These are phyloP conservation scores for Nesoenas mayeri DNA, from an alignment of 2,113 vertebrate genomes.

Conservation along the genomic window DNA sequence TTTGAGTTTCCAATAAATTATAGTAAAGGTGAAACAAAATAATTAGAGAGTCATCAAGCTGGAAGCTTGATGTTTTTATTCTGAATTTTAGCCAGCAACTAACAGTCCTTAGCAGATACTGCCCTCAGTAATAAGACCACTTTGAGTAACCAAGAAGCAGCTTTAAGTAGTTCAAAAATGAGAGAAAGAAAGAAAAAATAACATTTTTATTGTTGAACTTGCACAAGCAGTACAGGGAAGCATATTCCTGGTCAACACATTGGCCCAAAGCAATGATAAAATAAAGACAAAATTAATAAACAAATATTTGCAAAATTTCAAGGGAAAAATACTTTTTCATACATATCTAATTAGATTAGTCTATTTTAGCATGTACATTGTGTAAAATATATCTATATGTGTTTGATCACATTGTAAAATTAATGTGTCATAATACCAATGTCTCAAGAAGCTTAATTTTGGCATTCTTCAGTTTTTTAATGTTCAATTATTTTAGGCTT, in stretches of 20 bases:
- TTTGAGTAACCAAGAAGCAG: background rate
- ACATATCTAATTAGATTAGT: background rate
- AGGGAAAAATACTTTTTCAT: background rate
- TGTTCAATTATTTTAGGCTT: background rate
- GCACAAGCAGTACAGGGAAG: background rate
- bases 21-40: background rate
- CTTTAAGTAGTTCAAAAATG: background rate
- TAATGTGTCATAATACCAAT: background rate
- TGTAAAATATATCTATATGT: background rate
- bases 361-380: background rate
- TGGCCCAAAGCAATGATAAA: background rate
- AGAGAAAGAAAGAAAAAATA: background rate
- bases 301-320: background rate
- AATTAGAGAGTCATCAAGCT: background rate
- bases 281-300: background rate
- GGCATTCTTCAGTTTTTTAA: background rate
- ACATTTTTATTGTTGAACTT: background rate
- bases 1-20: background rate
- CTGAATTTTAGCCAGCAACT: background rate
- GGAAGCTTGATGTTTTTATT: background rate
- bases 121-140: accelerated
- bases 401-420: background rate
- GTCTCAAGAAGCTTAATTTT: background rate
- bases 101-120: background rate
- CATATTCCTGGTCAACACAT: background rate